Base-by-base conservation (phyloP, 2,113 vertebrate genomes). In the Ciconia maguari region DNA sequence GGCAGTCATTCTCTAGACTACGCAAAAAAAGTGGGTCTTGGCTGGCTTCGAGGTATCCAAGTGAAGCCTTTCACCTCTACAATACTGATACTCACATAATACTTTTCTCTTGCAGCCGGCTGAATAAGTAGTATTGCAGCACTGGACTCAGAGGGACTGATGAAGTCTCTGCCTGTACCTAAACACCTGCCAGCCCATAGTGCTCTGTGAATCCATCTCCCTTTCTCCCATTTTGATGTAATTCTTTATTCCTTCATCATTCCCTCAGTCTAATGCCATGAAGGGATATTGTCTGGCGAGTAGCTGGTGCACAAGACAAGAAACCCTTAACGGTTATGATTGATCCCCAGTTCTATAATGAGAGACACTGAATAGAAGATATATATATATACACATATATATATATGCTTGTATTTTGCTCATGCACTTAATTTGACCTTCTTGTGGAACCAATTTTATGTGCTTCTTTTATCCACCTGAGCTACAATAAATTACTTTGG, bases 81-180 rank as follows among this genome's bases (percentile, higher is more conserved):
- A 36, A 0, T 8, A 21, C 26, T 46, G 69, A 13, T 79, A 48
- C 70, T 96, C 41, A 93, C 13, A 2, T 8, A 25, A 25, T 30
- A 14, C 29, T 89, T 87, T 76, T 95, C 54, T 90, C 49, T 95
- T 96, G 72, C 96, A 98, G 97, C 38, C 26, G 46, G 18, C 54
- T 82, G 72, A 90, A 74, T 4, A 96, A 90, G 57, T 84, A 91
- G 58, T 10, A 68, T 48, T 80, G 87, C 64, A 70, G 78, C n/a
- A 25, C 66, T 27, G 85, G 58, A 76, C 52, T 57, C 62, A 69
- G 76, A 74, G 90, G 83, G 54, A 54, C 18, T 36, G 64, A 36
- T 17, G 62, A 89, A 86, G n/a, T 27, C 78, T 85, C 87, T 92
- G 82, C 80, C 60, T 71, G n/a, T 19, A 83, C 42, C 48, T 44